Percentiles rank a stretch among this genome's conserved stretches.
phyloP scores from a whole-genome alignment of 2,888 invertebrate genomes.

The Gari tellinella region DNA sequence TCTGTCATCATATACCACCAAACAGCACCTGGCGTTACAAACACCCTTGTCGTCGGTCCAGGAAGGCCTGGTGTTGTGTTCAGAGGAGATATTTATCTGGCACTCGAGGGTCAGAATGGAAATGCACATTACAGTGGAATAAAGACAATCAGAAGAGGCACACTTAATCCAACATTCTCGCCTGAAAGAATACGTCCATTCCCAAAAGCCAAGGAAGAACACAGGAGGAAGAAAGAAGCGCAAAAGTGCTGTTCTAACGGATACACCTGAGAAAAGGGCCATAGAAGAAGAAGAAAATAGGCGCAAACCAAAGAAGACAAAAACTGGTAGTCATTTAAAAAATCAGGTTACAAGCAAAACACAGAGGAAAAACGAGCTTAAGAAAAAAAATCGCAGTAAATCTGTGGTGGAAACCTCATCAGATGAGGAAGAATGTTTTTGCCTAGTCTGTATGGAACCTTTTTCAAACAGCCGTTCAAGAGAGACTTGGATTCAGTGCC shows the following conservation, averaged over 20 bases:
- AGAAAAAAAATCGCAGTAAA: conserved; percentile 28
- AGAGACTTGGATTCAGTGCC: conserved; percentile 21
- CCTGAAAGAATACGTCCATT: conserved; percentile 41
- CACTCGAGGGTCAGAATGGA: conserved; percentile 12
- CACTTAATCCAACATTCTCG: neutral
- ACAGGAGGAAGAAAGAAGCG: conserved; percentile 38
- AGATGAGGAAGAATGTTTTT: conserved; percentile 18
- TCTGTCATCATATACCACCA: too few relatives aligned
- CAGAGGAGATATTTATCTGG: too few relatives aligned
- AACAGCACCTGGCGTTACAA: neutral
- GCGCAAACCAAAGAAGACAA: conserved; percentile 8
- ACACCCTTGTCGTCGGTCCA: too few relatives aligned
- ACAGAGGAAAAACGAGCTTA: conserved; percentile 10
- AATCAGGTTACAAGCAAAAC: neutral
- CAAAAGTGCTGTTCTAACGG: conserved; percentile 41
- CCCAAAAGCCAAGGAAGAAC: conserved; percentile 30
- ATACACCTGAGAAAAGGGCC: conserved; percentile 44
- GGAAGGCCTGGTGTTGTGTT: neutral
- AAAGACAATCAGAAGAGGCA: conserved; percentile 11
- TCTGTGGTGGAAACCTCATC: neutral
- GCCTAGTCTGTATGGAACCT: conserved; percentile 30
- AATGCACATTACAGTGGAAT: conserved; percentile 32
- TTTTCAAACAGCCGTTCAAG: conserved; percentile 17
- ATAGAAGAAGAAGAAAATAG: conserved; percentile 17
- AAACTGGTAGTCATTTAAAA: conserved; percentile 23